A percentile compares a stretch with the other conserved stretches of the same genome.
phyloP scores from a whole-genome alignment of 2,113 vertebrate species.

The Paraplagusia blochii region DNA sequence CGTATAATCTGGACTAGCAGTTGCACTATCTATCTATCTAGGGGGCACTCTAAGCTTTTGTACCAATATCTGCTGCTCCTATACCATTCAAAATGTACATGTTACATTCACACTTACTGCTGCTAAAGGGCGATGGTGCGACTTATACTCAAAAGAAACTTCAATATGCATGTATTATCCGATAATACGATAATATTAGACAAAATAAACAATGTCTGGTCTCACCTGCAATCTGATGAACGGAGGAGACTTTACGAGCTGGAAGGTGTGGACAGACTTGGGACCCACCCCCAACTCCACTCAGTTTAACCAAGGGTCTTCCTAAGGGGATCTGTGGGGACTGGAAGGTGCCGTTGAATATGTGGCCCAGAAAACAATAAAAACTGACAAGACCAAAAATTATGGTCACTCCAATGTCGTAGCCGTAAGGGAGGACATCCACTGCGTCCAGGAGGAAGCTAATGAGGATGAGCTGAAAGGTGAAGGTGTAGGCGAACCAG shows the following conservation, averaged over 20 bases:
- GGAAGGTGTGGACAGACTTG: conserved; percentile 79
- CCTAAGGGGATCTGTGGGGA: conserved; percentile 79
- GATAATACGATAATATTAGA: too few species aligned
- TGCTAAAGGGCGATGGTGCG: too few species aligned
- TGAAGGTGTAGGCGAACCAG: conserved; percentile 81
- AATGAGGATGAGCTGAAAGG: conserved; percentile 80
- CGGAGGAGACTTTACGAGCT: conserved; percentile 81
- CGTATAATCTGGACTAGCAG: too few species aligned
- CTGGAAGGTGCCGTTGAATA: conserved; percentile 79
- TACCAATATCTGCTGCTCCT: too few species aligned
- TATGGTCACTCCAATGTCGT: conserved; percentile 80
- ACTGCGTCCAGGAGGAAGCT: conserved; percentile 86
- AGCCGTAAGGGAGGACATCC: conserved; percentile 74
- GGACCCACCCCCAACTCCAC: conserved; percentile 66
- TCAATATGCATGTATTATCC: too few species aligned
- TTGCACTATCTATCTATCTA: too few species aligned
- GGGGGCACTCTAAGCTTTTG: too few species aligned
- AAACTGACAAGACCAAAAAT: conserved; percentile 86
- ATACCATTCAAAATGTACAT: too few species aligned
- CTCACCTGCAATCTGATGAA: conserved; percentile 85
- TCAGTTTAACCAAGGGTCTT: conserved; percentile 74
- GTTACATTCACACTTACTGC: too few species aligned
- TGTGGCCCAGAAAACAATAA: conserved; percentile 83
- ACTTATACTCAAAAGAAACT: too few species aligned
- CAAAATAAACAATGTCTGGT: too few species aligned